Conservation (phyloP, 35 echinoderm and acorn worm genomes). For the Chiridota heheva region DNA sequence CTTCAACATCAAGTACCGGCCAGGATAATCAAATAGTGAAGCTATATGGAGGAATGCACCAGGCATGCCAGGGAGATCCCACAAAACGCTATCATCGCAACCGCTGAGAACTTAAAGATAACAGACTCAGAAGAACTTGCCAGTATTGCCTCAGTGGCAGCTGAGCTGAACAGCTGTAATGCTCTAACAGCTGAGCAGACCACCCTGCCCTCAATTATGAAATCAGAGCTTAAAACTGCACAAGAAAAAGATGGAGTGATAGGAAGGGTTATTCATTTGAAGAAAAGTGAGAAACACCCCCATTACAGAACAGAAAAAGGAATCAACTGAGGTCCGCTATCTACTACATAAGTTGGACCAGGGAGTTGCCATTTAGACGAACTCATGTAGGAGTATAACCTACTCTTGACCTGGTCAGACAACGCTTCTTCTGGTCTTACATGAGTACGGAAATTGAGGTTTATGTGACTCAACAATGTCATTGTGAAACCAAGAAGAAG, state of each 20-base stretch:
- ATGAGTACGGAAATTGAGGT: slow-evolving; percentile 50
- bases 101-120: not conserved
- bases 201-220: not conserved
- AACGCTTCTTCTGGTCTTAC: slow-evolving; percentile 64
- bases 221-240: not conserved
- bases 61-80: not conserved
- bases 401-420: slow-evolving; percentile 30
- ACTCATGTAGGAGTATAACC: slow-evolving; percentile 44
- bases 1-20: slow-evolving; percentile 53
- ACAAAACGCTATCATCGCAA: not conserved
- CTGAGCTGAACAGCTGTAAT: too few species aligned
- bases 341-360: slow-evolving; percentile 46
- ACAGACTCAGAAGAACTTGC: too few species aligned
- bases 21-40: slow-evolving; percentile 37
- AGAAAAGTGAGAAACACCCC: too few species aligned
- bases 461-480: slow-evolving; percentile 51
- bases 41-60: slow-evolving; percentile 29
- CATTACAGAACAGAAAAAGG: slow-evolving; percentile 35
- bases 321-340: not conserved
- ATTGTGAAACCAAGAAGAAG: slow-evolving; percentile 43
- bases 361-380: too few species aligned
- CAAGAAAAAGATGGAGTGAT: not conserved
- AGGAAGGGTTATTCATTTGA: too few species aligned
- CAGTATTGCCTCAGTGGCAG: too few species aligned
- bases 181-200: not conserved